Percentiles rank a stretch among this genome's conserved stretches.
phyloP scores from a whole-genome alignment of 2,797 vertebrate genomes.

The Danio kyathit region DNA sequence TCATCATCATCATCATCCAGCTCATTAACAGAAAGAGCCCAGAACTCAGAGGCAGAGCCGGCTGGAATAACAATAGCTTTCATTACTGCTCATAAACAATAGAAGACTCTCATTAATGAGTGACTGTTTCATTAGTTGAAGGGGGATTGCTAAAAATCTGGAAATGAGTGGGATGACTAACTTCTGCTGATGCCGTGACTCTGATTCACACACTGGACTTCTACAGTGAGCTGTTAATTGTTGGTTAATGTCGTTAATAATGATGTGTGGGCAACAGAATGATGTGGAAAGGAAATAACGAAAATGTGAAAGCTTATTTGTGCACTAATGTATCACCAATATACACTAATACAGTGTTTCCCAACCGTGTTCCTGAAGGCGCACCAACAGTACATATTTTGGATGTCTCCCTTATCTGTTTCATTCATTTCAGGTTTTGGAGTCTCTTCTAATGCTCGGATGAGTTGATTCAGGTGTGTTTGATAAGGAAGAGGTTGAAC shows the following conservation, averaged over 20 bases:
- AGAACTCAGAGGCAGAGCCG: background rate
- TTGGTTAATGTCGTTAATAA: constrained; percentile 39
- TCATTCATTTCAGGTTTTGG: no score
- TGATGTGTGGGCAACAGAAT: constrained; percentile 1
- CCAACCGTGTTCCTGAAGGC: no score
- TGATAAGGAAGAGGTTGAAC: no score
- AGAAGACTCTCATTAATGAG: constrained; percentile 1
- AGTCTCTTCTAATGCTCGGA: no score
- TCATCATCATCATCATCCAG: background rate
- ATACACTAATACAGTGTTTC: no score
- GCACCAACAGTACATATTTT: no score
- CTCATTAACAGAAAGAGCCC: constrained; percentile 17
- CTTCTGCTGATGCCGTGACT: constrained; percentile 17
- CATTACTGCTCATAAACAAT: constrained; percentile 18
- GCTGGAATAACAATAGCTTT: constrained; percentile 12
- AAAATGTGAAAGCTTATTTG: background rate
- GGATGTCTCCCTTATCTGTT: no score
- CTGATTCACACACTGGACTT: background rate
- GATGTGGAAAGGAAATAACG: background rate
- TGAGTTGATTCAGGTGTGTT: no score
- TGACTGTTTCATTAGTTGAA: constrained; percentile 20
- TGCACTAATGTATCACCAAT: no score
- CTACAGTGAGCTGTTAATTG: constrained; percentile 26
- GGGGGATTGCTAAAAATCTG: background rate
- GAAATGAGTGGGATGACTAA: constrained; percentile 5